Conservation (phyloP, 1,140 invertebrate genomes). For the Antheraea pernyi region DNA sequence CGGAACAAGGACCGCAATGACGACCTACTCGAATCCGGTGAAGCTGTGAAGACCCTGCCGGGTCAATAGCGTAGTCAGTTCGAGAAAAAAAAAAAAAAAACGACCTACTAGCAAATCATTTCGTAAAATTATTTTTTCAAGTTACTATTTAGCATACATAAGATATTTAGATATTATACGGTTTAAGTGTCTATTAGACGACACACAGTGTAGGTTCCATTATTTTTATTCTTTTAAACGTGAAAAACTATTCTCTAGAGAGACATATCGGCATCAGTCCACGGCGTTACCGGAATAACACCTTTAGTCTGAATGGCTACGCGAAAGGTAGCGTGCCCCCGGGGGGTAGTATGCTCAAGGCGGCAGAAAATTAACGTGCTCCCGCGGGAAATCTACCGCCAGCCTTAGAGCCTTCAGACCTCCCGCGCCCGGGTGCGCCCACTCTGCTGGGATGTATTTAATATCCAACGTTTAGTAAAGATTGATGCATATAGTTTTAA, state of each 20-base stretch:
- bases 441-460: constrained; percentile 64
- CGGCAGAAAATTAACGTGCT: constrained; percentile 86
- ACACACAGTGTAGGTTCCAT: constrained; percentile 20
- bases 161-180: no score
- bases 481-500: no score
- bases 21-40: no score
- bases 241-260: constrained; percentile 54
- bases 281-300: constrained; percentile 72
- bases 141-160: no score
- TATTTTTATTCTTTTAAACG: constrained; percentile 41
- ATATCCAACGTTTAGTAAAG: constrained; percentile 37
- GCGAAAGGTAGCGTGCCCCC: constrained; percentile 77
- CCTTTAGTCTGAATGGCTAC: constrained; percentile 75
- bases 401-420: constrained; percentile 59
- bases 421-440: no score
- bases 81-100: no score
- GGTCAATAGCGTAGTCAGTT: no score
- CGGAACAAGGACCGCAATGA: background rate
- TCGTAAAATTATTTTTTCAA: no score
- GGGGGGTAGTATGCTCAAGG: constrained; percentile 84
- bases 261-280: constrained; percentile 60
- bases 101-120: background rate
- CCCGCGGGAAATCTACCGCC: constrained; percentile 82
- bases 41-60: no score
- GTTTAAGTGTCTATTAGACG: no score